These are phyloP conservation scores for Cynaeus angustus DNA, from an alignment of 2,888 invertebrate species.

Conservation along the genomic window DNA sequence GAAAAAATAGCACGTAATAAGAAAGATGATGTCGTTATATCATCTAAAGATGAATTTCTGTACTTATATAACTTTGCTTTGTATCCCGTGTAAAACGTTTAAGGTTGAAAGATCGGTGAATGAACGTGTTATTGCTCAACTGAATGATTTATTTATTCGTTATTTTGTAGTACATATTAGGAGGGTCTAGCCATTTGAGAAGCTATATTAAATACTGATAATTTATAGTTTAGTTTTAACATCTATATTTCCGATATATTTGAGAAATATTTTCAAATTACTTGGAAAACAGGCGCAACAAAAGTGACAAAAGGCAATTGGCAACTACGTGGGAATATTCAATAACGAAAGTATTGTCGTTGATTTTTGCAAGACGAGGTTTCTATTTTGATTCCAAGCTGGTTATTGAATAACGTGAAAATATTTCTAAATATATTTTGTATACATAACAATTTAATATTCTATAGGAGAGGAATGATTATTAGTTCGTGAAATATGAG, in stretches of 20 bases:
- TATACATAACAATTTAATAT: constrained; percentile 69
- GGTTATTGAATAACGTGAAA: constrained; percentile 52
- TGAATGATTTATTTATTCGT: constrained; percentile 67
- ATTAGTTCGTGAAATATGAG: constrained; percentile 59
- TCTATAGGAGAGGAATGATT: constrained; percentile 67
- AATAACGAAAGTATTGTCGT: constrained; percentile 25
- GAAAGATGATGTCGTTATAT: too few species aligned
- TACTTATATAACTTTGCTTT: not conserved
- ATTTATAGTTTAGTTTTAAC: constrained; percentile 70
- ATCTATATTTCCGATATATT: constrained; percentile 64
- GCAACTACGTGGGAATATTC: constrained; percentile 4
- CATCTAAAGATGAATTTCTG: too few species aligned
- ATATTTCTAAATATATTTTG: constrained; percentile 64
- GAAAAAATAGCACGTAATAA: too few species aligned
- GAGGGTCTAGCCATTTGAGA: constrained; percentile 72
- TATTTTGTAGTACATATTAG: constrained; percentile 70
- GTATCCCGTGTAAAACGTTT: not conserved
- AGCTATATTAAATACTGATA: constrained; percentile 73
- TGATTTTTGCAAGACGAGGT: constrained; percentile 1
- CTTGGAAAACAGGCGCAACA: constrained; percentile 1
- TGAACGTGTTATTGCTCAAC: constrained; percentile 61
- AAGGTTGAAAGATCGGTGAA: constrained; percentile 8
- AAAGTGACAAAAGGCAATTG: constrained; percentile 29
- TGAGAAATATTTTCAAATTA: constrained; percentile 57
- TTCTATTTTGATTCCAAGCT: constrained; percentile 1